Evolutionary conservation across 2,888 invertebrate genomes (phyloP).

Genomic region (Opisthograptis luteolata): DNA sequence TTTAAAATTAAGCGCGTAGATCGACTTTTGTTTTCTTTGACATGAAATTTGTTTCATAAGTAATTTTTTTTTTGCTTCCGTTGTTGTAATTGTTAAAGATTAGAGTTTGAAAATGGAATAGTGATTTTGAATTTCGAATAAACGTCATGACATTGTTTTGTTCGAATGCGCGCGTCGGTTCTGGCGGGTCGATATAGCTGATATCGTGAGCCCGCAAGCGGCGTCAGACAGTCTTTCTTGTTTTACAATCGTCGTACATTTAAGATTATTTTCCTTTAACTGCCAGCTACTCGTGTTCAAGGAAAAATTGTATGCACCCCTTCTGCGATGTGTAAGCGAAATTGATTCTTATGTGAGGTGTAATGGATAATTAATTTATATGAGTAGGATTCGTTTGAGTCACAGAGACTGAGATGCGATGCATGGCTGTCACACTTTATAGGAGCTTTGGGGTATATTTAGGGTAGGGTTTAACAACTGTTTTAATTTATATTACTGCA

Average conservation of each 20-base stretch:
- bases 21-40: too few species aligned
- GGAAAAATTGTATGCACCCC: slow-evolving; percentile 43
- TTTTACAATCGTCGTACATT: slow-evolving; percentile 65
- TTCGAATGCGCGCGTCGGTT: slow-evolving; percentile 77
- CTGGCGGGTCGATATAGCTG: slow-evolving; percentile 75
- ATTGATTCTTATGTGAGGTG: slow-evolving; percentile 38
- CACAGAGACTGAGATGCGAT: slow-evolving; percentile 25
- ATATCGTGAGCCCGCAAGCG: slow-evolving; percentile 65
- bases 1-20: too few species aligned
- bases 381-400: slow-evolving; percentile 22
- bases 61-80: slow-evolving; percentile 7
- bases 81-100: neutral
- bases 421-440: slow-evolving; percentile 31
- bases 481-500: neutral
- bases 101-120: slow-evolving; percentile 19
- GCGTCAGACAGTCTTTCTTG: slow-evolving; percentile 82
- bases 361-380: slow-evolving; percentile 37
- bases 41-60: neutral
- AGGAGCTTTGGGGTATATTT: slow-evolving; percentile 14
- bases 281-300: slow-evolving; percentile 34
- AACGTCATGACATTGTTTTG: slow-evolving; percentile 47
- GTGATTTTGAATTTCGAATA: slow-evolving; percentile 20
- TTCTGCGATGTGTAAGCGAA: slow-evolving; percentile 38
- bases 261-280: slow-evolving; percentile 56
- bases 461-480: slow-evolving; percentile 1